Conservation (phyloP, 2,797 vertebrate species). For the Coregonus sp. region DNA sequence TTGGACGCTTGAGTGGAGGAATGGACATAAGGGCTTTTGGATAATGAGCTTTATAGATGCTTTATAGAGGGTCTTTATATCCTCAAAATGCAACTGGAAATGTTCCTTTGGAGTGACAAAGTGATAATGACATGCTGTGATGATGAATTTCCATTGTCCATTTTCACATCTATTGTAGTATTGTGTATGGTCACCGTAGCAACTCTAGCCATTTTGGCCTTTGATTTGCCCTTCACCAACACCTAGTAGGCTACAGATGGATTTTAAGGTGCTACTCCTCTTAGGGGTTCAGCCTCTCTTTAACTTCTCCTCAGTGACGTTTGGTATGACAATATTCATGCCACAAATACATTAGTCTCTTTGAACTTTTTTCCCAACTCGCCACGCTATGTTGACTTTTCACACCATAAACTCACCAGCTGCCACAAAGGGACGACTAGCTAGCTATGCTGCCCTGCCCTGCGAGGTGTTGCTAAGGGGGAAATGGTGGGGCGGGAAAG, state of each 20-base stretch:
- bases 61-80: no score
- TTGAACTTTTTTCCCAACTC: constrained; percentile 27
- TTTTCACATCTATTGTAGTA: not conserved
- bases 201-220: not conserved
- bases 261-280: not conserved
- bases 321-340: constrained; percentile 33
- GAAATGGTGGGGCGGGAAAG: not conserved
- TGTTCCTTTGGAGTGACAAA: not conserved
- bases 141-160: no score
- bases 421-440: constrained; percentile 12
- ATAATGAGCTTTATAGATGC: no score
- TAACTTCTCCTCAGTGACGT: constrained; percentile 38
- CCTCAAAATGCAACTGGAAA: not conserved
- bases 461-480: constrained; percentile 2
- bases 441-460: not conserved
- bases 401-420: constrained; percentile 54
- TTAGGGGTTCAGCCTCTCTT: constrained; percentile 2
- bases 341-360: constrained; percentile 38
- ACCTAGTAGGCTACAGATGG: not conserved
- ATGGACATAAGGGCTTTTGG: not conserved
- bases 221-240: not conserved
- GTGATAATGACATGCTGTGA: not conserved
- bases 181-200: not conserved
- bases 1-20: not conserved
- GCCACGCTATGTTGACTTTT: constrained; percentile 54